Evolutionary conservation across 2,113 vertebrate species (phyloP).

Genomic region (Melanerpes aurifrons): DNA sequence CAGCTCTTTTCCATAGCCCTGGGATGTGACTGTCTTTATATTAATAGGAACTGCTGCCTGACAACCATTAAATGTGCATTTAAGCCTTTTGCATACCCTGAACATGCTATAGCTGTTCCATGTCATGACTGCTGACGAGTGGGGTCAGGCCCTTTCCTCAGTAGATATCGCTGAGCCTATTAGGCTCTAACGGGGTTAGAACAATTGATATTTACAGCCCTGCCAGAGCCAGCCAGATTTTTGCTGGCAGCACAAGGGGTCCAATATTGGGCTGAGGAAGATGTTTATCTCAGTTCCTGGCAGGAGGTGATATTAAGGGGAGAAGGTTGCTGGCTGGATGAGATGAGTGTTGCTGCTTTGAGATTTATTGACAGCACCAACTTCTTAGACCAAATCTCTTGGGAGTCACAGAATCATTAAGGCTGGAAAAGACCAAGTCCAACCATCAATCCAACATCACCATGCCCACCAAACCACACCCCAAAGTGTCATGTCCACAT

Average conservation of each 20-base stretch:
- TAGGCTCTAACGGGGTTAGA: slow-evolving; percentile 60
- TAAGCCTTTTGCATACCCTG: slow-evolving; percentile 69
- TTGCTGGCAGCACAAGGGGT: background rate
- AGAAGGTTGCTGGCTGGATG: background rate
- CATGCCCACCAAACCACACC: too few relatives aligned
- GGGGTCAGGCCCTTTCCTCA: slow-evolving; percentile 62
- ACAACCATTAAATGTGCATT: slow-evolving; percentile 73
- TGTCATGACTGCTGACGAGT: slow-evolving; percentile 66
- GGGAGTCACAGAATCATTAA: background rate
- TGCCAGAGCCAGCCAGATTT: background rate
- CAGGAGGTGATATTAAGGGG: background rate
- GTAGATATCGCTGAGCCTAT: slow-evolving; percentile 59
- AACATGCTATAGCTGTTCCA: slow-evolving; percentile 61
- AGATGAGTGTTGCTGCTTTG: background rate
- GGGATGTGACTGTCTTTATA: slow-evolving; percentile 63
- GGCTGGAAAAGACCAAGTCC: too few relatives aligned
- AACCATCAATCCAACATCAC: too few relatives aligned
- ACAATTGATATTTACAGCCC: slow-evolving; percentile 67
- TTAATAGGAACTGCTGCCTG: slow-evolving; percentile 65
- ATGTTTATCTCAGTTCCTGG: background rate
- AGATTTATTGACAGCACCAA: background rate
- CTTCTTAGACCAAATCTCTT: background rate
- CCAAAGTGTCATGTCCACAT: too few relatives aligned
- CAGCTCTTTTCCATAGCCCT: slow-evolving; percentile 56
- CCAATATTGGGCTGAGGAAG: background rate